Evolutionary conservation across 2,797 vertebrate species (phyloP).

Genomic region (Eulemur albifrons): DNA sequence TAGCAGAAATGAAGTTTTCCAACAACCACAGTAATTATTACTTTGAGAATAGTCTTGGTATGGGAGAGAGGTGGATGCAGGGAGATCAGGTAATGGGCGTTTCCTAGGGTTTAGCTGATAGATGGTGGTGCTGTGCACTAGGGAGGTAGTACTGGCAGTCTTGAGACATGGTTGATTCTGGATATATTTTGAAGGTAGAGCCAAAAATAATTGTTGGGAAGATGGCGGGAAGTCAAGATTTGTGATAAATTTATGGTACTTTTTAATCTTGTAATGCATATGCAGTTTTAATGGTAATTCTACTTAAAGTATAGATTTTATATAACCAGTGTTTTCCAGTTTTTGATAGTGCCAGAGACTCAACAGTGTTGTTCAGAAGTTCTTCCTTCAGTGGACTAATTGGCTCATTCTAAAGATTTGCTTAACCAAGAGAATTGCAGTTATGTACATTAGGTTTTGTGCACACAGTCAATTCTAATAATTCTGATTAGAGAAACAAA

Average conservation of each 20-base stretch:
- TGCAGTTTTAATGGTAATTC: not conserved
- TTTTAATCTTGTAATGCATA: not conserved
- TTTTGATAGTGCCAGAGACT: not conserved
- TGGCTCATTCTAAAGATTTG: slow-evolving; percentile 12
- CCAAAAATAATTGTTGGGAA: not conserved
- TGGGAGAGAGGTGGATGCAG: not conserved
- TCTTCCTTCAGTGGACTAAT: not conserved
- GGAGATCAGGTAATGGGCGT: not conserved
- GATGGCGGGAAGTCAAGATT: not conserved
- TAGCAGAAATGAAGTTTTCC: not conserved
- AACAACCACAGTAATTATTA: not conserved
- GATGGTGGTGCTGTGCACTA: not conserved
- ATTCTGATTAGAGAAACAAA: slow-evolving; percentile 37
- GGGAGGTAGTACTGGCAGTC: not conserved
- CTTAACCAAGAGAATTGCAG: slow-evolving; percentile 28
- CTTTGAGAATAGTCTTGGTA: not conserved
- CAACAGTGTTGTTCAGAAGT: not conserved
- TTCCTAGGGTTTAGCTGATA: not conserved
- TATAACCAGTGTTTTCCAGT: not conserved
- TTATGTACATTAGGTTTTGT: not conserved
- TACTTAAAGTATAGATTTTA: not conserved
- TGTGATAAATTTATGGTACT: not conserved
- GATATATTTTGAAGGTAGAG: not conserved
- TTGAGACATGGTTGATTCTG: not conserved
- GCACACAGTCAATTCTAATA: not conserved